These are phyloP conservation scores for Operophtera brumata DNA, from an alignment of 2,888 invertebrate genomes.

Conservation along the genomic window DNA sequence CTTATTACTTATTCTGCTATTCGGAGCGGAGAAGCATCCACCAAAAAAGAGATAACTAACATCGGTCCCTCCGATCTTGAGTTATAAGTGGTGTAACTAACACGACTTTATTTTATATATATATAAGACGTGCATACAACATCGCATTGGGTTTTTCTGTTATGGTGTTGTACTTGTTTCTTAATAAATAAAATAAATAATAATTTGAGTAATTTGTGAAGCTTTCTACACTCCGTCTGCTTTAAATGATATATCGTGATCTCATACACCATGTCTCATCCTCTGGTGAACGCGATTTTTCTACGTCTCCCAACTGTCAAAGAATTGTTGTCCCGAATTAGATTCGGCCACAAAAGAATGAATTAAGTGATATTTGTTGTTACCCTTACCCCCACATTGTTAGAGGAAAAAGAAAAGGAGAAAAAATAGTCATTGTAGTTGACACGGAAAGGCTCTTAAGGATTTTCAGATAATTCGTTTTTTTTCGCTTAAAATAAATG, in stretches of 20 bases:
- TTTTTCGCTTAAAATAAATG: conserved; percentile 26
- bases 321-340: conserved; percentile 39
- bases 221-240: neutral
- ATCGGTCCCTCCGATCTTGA: too few species aligned
- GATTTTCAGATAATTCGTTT: conserved; percentile 34
- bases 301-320: conserved; percentile 38
- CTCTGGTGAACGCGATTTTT: conserved; percentile 30
- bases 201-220: too few species aligned
- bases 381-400: conserved; percentile 23
- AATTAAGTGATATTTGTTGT: conserved; percentile 44
- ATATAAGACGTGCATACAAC: too few species aligned
- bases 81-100: too few species aligned
- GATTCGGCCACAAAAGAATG: conserved; percentile 41
- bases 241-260: neutral
- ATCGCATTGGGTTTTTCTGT: too few species aligned
- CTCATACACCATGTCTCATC: neutral
- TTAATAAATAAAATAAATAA: too few species aligned
- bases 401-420: conserved; percentile 18
- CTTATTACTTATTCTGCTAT: too few species aligned
- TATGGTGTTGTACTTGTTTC: too few species aligned
- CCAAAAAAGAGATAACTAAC: too few species aligned
- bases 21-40: too few species aligned
- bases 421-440: conserved; percentile 32
- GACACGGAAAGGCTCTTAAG: conserved; percentile 35
- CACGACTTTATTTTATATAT: too few species aligned